These are phyloP conservation scores for Xestia rhomboidea DNA, from an alignment of 2,888 invertebrate species.

Conservation along the genomic window DNA sequence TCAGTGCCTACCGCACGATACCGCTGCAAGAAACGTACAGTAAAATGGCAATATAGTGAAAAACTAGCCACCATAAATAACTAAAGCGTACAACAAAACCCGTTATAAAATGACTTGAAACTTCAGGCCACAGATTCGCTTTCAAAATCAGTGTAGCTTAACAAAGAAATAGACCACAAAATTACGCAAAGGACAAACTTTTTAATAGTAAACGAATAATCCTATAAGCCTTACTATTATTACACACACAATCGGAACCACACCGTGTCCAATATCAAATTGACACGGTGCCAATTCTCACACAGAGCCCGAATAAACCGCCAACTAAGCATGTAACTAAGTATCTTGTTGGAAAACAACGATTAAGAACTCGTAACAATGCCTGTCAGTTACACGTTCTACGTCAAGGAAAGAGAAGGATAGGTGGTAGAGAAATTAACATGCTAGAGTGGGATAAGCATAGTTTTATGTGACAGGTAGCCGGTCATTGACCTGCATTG, in stretches of 20 bases:
- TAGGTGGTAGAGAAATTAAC: conserved; percentile 47
- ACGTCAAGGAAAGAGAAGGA: conserved; percentile 66
- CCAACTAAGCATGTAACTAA: conserved; percentile 64
- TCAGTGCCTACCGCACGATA: conserved; percentile 22
- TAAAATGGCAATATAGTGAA: conserved; percentile 22
- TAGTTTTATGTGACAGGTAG: conserved; percentile 74
- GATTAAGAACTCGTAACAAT: conserved; percentile 71
- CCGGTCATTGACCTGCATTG: conserved; percentile 71
- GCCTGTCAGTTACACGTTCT: conserved; percentile 69
- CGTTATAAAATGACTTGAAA: conserved; percentile 34
- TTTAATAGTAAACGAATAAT: conserved; percentile 30
- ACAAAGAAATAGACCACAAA: conserved; percentile 10
- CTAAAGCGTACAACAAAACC: conserved; percentile 23
- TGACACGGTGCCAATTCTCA: conserved; percentile 64
- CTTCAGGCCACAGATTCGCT: conserved; percentile 25
- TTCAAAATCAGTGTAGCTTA: conserved; percentile 20
- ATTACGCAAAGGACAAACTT: conserved; percentile 33
- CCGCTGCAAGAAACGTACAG: conserved; percentile 30
- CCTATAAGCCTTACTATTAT: conserved; percentile 21
- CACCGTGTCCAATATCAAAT: conserved; percentile 39
- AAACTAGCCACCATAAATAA: conserved; percentile 13
- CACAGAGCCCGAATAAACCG: conserved; percentile 55
- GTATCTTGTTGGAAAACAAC: conserved; percentile 72
- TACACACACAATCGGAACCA: conserved; percentile 31
- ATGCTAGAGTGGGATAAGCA: conserved; percentile 60